Percentiles rank a stretch among this genome's conserved stretches.
Evolutionary conservation across 1,140 invertebrate species (phyloP).

Genomic region (Centruroides sculpturatus): DNA sequence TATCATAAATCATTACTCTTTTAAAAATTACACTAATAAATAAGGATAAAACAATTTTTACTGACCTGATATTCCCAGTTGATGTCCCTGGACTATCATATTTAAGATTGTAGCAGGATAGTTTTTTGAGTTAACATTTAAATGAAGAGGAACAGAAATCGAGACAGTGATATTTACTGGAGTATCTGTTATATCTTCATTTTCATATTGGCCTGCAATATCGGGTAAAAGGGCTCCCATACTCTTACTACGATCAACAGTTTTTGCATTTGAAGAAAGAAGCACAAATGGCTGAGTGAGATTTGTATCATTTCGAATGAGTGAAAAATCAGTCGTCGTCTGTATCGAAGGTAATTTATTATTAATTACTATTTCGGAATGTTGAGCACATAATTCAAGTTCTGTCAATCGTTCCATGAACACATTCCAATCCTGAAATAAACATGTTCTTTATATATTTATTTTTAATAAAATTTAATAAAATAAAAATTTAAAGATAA

Average conservation of each 20-base stretch:
- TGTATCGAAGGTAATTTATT: slow-evolving; percentile 18
- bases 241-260: slow-evolving; percentile 13
- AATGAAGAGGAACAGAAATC: background rate
- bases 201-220: slow-evolving; percentile 2
- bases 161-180: background rate
- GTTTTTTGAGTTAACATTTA: too few species aligned
- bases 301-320: slow-evolving; percentile 16
- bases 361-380: background rate
- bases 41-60: too few species aligned
- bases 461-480: too few species aligned
- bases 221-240: slow-evolving; percentile 13
- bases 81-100: too few species aligned
- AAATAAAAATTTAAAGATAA: too few species aligned
- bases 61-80: too few species aligned
- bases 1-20: too few species aligned
- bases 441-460: background rate
- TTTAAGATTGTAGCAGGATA: too few species aligned
- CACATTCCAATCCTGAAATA: slow-evolving; percentile 28
- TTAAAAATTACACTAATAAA: too few species aligned
- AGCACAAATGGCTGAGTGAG: background rate
- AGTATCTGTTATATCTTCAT: background rate
- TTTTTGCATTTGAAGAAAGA: slow-evolving; percentile 15
- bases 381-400: slow-evolving; percentile 5
- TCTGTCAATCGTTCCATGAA: slow-evolving; percentile 19
- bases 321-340: slow-evolving; percentile 25